A percentile compares a stretch with the other conserved stretches of the same genome.
Evolutionary conservation across 2,888 invertebrate species (phyloP).

Genomic region (Drosophila parthenogenetica): DNA sequence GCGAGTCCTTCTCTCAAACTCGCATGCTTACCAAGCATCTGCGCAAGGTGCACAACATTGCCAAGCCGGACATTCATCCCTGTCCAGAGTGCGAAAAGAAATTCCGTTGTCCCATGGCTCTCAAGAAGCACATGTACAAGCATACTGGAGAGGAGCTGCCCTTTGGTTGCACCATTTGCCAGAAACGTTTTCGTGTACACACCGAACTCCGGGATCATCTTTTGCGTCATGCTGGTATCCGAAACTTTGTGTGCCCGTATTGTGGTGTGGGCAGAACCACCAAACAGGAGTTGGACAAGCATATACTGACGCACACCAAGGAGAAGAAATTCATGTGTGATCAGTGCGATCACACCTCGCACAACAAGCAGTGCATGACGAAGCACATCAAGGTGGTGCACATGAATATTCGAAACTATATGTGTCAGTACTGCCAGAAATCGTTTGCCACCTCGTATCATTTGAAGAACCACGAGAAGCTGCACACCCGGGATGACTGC

Average conservation of each 20-base stretch:
- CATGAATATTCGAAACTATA: constrained; percentile 81
- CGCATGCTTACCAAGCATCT: constrained; percentile 80
- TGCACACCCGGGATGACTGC: constrained; percentile 81
- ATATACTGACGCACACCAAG: constrained; percentile 82
- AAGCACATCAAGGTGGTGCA: constrained; percentile 82
- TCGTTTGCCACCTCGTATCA: constrained; percentile 82
- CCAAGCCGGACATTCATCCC: constrained; percentile 71
- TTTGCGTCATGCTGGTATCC: constrained; percentile 83
- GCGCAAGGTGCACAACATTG: constrained; percentile 73
- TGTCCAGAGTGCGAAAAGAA: constrained; percentile 82
- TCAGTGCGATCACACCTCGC: constrained; percentile 79
- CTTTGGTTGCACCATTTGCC: constrained; percentile 82
- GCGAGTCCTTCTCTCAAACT: constrained; percentile 71
- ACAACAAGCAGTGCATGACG: constrained; percentile 79
- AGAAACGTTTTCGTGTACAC: constrained; percentile 81
- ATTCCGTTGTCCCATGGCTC: constrained; percentile 81
- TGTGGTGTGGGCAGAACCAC: constrained; percentile 84
- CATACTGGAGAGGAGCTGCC: constrained; percentile 83
- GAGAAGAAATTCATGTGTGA: constrained; percentile 81
- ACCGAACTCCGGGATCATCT: constrained; percentile 83
- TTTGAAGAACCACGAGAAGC: constrained; percentile 80
- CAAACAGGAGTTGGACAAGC: constrained; percentile 82
- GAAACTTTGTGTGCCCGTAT: constrained; percentile 83
- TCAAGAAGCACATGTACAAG: constrained; percentile 83
- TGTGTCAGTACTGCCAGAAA: constrained; percentile 82